Percentiles rank a stretch among this genome's conserved stretches.
Conservation (phyloP, 1,140 invertebrate species). For the Rhizoglyphus robini region DNA sequence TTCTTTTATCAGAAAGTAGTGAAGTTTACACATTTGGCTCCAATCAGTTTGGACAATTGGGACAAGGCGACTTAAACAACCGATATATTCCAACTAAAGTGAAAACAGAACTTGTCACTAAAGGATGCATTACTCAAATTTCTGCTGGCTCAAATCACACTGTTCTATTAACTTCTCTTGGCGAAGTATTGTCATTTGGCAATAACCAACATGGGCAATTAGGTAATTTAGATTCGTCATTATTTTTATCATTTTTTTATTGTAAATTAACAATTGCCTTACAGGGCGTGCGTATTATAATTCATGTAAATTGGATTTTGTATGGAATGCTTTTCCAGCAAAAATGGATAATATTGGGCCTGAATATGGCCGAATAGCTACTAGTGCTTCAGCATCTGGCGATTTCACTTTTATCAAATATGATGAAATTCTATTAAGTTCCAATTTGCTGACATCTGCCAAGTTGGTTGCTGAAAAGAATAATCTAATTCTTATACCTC, state of each 20-base stretch:
- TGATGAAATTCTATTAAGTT: slow-evolving; percentile 80
- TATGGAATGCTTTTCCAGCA: slow-evolving; percentile 68
- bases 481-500: slow-evolving; percentile 47
- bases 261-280: neutral
- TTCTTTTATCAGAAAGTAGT: slow-evolving; percentile 48
- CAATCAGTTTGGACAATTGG: slow-evolving; percentile 86
- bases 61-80: slow-evolving; percentile 45
- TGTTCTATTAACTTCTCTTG: slow-evolving; percentile 69
- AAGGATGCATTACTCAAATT: slow-evolving; percentile 48
- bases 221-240: slow-evolving; percentile 29
- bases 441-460: slow-evolving; percentile 60
- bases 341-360: slow-evolving; percentile 52
- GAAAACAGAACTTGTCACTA: neutral
- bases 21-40: slow-evolving; percentile 68
- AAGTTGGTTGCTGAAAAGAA: slow-evolving; percentile 74
- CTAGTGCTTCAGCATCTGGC: slow-evolving; percentile 81
- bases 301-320: slow-evolving; percentile 26
- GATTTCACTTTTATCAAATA: slow-evolving; percentile 90
- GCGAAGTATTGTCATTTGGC: slow-evolving; percentile 86
- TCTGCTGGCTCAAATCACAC: slow-evolving; percentile 91
- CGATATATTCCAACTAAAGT: slow-evolving; percentile 21
- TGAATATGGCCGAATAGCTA: slow-evolving; percentile 60
- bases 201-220: slow-evolving; percentile 82
- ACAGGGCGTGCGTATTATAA: slow-evolving; percentile 40
- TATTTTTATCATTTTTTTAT: neutral